These are phyloP conservation scores for Syncerus caffer DNA, from an alignment of 2,797 vertebrate genomes.

Conservation along the genomic window DNA sequence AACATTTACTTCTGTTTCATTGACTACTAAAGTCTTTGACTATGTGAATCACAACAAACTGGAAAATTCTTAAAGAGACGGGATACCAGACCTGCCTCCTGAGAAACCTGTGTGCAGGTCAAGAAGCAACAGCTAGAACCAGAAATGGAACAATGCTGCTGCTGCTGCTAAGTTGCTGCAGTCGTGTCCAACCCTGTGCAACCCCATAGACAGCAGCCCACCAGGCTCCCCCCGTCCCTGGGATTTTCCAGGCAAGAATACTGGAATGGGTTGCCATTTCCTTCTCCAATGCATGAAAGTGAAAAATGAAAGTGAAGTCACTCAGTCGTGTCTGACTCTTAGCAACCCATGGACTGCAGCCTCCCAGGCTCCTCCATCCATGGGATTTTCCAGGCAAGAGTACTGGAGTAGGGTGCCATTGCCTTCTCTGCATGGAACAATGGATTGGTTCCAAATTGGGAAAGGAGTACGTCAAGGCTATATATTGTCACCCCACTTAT, in stretches of 20 bases:
- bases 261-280: no score
- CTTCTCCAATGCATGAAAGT: no score
- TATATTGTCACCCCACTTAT: not conserved
- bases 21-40: not conserved
- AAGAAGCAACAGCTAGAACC: not conserved
- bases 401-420: no score
- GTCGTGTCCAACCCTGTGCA: fast-evolving
- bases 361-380: no score
- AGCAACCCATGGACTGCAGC: no score
- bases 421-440: not conserved
- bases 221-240: no score
- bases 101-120: not conserved
- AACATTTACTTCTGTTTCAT: not conserved
- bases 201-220: no score
- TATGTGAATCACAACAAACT: not conserved
- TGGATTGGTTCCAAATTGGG: not conserved
- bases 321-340: no score
- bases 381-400: no score
- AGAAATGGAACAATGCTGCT: not conserved
- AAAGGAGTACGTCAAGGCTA: not conserved
- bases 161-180: no score
- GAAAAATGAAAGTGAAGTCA: no score
- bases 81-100: not conserved
- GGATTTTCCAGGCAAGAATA: no score
- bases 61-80: not conserved